These are phyloP conservation scores for Charaxes varanes DNA, from an alignment of 1,140 invertebrate species.

Conservation along the genomic window DNA sequence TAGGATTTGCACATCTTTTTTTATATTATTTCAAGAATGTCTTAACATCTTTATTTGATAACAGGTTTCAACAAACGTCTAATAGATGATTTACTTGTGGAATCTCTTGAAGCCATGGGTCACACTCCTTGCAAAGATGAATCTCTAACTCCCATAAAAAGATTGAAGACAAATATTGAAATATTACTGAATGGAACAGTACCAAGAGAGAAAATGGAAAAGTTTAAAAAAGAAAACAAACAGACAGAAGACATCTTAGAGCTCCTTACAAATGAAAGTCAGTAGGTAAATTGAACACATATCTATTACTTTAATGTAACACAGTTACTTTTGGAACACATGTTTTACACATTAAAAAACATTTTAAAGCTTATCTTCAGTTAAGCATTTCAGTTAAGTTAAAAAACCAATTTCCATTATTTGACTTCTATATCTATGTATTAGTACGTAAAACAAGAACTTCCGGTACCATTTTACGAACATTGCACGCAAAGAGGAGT, in stretches of 20 bases:
- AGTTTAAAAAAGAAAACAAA: slow-evolving; percentile 82
- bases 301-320: too few species aligned
- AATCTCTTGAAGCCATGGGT: slow-evolving; percentile 84
- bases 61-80: slow-evolving; percentile 82
- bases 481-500: too few species aligned
- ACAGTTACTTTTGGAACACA: too few species aligned
- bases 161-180: slow-evolving; percentile 82
- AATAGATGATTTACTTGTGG: slow-evolving; percentile 87
- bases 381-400: too few species aligned
- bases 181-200: slow-evolving; percentile 88
- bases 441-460: too few species aligned
- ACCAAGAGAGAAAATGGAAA: slow-evolving; percentile 84
- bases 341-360: too few species aligned
- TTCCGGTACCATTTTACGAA: too few species aligned
- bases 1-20: too few species aligned
- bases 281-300: slow-evolving; percentile 20
- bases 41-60: slow-evolving; percentile 17
- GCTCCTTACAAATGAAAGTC: slow-evolving; percentile 76
- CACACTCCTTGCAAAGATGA: slow-evolving; percentile 77
- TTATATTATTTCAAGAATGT: not conserved
- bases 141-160: slow-evolving; percentile 74
- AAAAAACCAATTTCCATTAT: too few species aligned
- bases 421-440: too few species aligned
- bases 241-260: slow-evolving; percentile 86
- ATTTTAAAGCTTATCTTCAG: too few species aligned